A percentile compares a stretch with the other conserved stretches of the same genome.
phyloP scores from a whole-genome alignment of 2,888 invertebrate species.

The Cephus pulcher region DNA sequence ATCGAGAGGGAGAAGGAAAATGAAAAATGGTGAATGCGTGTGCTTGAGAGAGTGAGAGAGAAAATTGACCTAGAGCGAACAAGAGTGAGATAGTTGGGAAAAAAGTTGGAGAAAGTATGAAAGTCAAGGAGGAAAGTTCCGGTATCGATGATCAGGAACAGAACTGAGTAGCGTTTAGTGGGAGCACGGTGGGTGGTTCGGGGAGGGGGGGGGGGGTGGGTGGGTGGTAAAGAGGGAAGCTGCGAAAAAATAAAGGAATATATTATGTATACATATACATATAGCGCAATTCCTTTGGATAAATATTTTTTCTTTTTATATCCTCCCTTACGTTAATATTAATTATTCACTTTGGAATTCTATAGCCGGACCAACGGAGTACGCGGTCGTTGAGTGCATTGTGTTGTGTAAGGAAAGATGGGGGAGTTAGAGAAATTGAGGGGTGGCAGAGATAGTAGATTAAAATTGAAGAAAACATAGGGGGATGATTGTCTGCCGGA shows the following conservation, averaged over 20 bases:
- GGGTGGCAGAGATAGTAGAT: background rate
- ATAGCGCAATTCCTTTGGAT: constrained; percentile 23
- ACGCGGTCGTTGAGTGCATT: background rate
- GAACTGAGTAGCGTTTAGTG: constrained; percentile 45
- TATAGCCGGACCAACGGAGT: background rate
- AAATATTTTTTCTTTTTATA: constrained; percentile 30
- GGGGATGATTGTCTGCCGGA: background rate
- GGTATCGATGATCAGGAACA: constrained; percentile 36
- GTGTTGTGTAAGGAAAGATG: background rate
- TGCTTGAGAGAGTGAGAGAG: constrained; percentile 5
- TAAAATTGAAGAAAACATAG: background rate
- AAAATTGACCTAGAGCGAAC: constrained; percentile 5
- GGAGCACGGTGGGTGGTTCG: background rate
- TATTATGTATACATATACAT: constrained; percentile 4
- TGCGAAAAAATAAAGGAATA: constrained; percentile 12
- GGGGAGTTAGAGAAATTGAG: background rate
- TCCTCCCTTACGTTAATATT: background rate
- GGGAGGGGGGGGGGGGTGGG: background rate
- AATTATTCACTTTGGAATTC: background rate
- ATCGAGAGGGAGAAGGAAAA: background rate
- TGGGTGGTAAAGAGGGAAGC: constrained; percentile 1
- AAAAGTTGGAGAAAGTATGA: background rate
- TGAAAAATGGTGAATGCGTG: constrained; percentile 11
- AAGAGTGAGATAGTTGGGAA: constrained; percentile 6
- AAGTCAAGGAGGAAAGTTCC: constrained; percentile 25